Base-by-base conservation (phyloP, 2,113 vertebrate genomes). In the Pteronura brasiliensis region DNA sequence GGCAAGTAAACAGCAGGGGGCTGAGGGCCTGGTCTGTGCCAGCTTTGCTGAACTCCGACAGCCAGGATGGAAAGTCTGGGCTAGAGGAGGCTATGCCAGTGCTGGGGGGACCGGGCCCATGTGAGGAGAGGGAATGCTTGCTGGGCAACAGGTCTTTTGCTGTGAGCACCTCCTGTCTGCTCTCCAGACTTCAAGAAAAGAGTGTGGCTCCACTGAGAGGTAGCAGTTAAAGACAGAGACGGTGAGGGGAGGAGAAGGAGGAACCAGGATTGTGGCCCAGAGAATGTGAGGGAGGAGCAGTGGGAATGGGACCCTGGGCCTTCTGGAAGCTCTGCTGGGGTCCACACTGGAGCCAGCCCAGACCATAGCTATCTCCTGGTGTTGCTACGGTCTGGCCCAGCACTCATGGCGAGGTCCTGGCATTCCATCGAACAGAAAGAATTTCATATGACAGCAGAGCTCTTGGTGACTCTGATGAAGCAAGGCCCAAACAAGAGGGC, bases 1-100 rank as follows among this genome's bases (percentile, higher is more conserved):
- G 97, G 90, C 63, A 92, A 67, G 55, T 80, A 42, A 96, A 49
- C 84, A 94, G 81, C 90, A 88, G 94, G 79, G 77, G 55, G 80
- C 71, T 77, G 88, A 96, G 92, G 96, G 95, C 49, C 90, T 52
- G 49, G 57, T 20, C 27, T 65, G 15, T n/a, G 49, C 88, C 87
- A 83, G 23, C 76, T 47, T 42, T 65, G 49, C 65, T 34, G 49
- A 59, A 87, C 47, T 74, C 79, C 84, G 31, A 59, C 36, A 20
- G 39, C 44, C 7, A 25, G 52, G 57, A 21, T 25, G 27, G 42
- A 25, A 59, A n/a, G 23, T 25, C 27, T 72, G 31, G 23, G 61
- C 88, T 27, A 21, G 36, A 77, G 39, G 82, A 34, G 34, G 25
- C 18, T 2, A 8, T 27, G 13, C 13, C 6, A 11, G 34, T 7